phyloP scores from a whole-genome alignment of 2,113 vertebrate species.

The Struthio camelus region DNA sequence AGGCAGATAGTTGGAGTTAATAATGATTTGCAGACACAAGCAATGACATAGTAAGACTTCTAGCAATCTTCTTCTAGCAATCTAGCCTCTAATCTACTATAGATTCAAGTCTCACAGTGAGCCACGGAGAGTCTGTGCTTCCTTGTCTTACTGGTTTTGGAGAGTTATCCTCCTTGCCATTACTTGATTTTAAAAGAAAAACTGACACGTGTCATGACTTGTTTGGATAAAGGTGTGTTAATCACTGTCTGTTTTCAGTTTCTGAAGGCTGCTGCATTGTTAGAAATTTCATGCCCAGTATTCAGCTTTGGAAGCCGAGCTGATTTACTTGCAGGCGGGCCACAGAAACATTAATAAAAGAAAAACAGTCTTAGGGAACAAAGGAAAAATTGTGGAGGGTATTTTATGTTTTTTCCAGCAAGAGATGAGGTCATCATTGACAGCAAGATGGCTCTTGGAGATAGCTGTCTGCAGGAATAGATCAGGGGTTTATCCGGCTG shows the following conservation, averaged over 20 bases:
- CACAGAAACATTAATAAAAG: background rate
- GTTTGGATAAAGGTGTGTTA: background rate
- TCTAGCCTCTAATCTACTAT: background rate
- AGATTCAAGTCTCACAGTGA: background rate
- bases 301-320: background rate
- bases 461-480: background rate
- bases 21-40: background rate
- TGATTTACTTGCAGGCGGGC: background rate
- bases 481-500: background rate
- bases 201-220: background rate
- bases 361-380: background rate
- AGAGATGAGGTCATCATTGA: background rate
- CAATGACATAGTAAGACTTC: background rate
- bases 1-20: background rate
- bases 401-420: background rate
- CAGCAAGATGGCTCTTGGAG: background rate
- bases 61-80: background rate
- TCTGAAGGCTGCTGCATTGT: background rate
- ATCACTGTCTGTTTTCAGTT: background rate
- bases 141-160: background rate
- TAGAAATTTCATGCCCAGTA: background rate
- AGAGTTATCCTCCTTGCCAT: background rate
- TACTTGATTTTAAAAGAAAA: slow-evolving; percentile 2
- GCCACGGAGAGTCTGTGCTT: background rate
- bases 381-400: background rate